Percentiles rank a stretch among this genome's conserved stretches.
phyloP scores from a whole-genome alignment of 2,113 vertebrate species.

The Antigone vipio region DNA sequence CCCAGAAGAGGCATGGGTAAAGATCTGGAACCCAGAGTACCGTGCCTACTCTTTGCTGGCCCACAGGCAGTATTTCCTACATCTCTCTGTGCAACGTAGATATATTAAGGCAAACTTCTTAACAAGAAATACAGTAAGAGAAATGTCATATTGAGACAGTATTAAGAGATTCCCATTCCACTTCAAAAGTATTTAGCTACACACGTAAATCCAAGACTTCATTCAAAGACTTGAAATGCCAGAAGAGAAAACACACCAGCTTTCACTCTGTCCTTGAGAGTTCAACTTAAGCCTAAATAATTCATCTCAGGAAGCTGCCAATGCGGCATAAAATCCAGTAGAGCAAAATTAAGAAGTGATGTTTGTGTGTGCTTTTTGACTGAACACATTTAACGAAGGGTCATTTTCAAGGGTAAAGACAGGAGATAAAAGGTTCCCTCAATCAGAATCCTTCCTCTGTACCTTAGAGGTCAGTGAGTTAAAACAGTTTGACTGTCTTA shows the following conservation, averaged over 20 bases:
- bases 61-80: not conserved
- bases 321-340: not conserved
- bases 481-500: not conserved
- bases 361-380: not conserved
- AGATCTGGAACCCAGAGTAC: not conserved
- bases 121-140: not conserved
- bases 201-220: not conserved
- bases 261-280: not conserved
- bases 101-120: not conserved
- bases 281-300: not conserved
- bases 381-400: not conserved
- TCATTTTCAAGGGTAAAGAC: not conserved
- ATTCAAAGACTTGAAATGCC: not conserved
- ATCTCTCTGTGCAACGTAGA: no score
- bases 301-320: not conserved
- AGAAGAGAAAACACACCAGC: not conserved
- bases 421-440: not conserved
- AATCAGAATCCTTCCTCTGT: not conserved
- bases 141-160: not conserved
- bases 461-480: not conserved
- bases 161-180: not conserved
- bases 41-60: not conserved
- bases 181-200: not conserved
- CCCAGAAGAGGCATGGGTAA: not conserved
- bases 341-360: not conserved